phyloP scores from a whole-genome alignment of 2,888 invertebrate species.

The Pachliopta kotzebuea region DNA sequence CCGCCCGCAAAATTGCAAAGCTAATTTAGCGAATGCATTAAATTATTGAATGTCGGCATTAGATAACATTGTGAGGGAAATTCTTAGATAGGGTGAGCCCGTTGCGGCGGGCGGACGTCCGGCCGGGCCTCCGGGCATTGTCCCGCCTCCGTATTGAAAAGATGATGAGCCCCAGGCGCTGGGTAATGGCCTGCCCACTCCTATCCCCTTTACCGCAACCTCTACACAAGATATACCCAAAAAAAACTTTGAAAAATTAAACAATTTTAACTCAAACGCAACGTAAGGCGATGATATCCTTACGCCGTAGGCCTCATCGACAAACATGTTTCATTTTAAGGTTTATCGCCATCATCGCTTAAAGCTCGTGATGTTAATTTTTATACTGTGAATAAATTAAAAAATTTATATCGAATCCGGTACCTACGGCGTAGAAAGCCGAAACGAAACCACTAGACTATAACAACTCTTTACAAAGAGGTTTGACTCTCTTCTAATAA shows the following conservation, averaged over 20 bases:
- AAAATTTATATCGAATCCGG: too few species aligned
- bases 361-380: too few species aligned
- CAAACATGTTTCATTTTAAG: too few species aligned
- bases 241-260: neutral
- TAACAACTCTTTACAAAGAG: too few species aligned
- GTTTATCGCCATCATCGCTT: too few species aligned
- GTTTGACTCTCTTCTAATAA: too few species aligned
- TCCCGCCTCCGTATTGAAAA: slow-evolving; percentile 71
- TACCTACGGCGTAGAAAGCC: too few species aligned
- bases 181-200: slow-evolving; percentile 52
- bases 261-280: neutral
- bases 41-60: slow-evolving; percentile 10
- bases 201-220: slow-evolving; percentile 31
- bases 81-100: slow-evolving; percentile 56
- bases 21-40: slow-evolving; percentile 15
- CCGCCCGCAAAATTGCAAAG: neutral
- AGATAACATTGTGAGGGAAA: slow-evolving; percentile 41
- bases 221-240: slow-evolving; percentile 4
- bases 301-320: neutral
- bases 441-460: too few species aligned
- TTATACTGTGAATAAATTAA: too few species aligned
- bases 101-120: slow-evolving; percentile 68
- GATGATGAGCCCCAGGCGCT: slow-evolving; percentile 61
- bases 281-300: too few species aligned
- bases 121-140: slow-evolving; percentile 63